Conservation (phyloP, 1,140 invertebrate genomes). For the Drosophila carrolli region DNA sequence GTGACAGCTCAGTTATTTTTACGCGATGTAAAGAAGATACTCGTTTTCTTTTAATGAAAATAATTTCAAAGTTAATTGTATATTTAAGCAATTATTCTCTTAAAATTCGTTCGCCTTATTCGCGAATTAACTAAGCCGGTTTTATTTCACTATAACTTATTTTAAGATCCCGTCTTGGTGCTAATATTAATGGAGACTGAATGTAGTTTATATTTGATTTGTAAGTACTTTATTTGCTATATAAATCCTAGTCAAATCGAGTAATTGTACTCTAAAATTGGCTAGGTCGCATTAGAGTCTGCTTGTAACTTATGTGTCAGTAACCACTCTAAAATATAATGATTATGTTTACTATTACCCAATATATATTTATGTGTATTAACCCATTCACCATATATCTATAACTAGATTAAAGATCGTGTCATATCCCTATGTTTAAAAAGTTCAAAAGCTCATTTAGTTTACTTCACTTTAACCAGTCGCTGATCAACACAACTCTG, state of each 20-base stretch:
- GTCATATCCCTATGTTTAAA: not conserved
- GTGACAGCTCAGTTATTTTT: not conserved
- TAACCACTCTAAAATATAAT: constrained; percentile 16
- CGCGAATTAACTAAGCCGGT: too few species aligned
- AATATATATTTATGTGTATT: not conserved
- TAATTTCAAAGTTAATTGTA: not conserved
- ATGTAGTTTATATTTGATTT: not conserved
- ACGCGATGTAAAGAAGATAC: too few species aligned
- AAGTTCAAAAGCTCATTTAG: not conserved
- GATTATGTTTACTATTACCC: constrained; percentile 12
- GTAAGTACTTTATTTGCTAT: constrained; percentile 10
- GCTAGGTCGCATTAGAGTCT: not conserved
- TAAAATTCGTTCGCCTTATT: too few species aligned
- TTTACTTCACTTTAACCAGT: constrained; percentile 21
- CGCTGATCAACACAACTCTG: constrained; percentile 33
- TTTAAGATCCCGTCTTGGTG: too few species aligned
- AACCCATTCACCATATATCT: constrained; percentile 27
- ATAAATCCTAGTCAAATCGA: not conserved
- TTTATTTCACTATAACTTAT: too few species aligned
- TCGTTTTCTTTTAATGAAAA: not conserved
- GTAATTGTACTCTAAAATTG: constrained; percentile 1
- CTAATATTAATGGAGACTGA: not conserved
- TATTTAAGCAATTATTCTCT: too few species aligned
- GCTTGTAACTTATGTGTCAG: constrained; percentile 14
- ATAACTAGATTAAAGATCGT: constrained; percentile 8